These are phyloP conservation scores for Biston betularia DNA, from an alignment of 2,888 invertebrate species.

Conservation along the genomic window DNA sequence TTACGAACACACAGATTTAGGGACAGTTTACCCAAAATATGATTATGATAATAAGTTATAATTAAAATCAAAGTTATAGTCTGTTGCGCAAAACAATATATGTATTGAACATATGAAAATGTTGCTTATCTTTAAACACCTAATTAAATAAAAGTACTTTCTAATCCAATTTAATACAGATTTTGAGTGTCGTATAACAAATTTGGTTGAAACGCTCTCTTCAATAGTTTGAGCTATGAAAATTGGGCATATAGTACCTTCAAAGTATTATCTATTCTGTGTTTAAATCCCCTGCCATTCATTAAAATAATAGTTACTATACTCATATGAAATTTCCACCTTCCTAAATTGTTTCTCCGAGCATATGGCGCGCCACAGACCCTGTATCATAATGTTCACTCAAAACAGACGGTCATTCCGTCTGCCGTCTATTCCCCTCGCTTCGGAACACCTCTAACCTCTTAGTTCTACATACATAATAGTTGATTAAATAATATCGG, in stretches of 20 bases:
- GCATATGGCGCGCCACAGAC: conserved; percentile 66
- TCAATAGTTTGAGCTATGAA: background rate
- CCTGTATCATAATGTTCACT: conserved; percentile 66
- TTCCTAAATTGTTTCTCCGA: conserved; percentile 22
- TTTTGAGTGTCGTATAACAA: too few species aligned
- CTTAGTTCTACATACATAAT: too few species aligned
- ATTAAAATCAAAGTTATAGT: too few species aligned
- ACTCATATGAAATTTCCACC: background rate
- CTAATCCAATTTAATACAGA: too few species aligned
- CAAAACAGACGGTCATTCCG: conserved; percentile 79
- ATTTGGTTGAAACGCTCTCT: too few species aligned
- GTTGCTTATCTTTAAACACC: too few species aligned
- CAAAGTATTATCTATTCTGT: background rate
- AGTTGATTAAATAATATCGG: too few species aligned
- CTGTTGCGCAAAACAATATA: too few species aligned
- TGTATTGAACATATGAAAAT: too few species aligned
- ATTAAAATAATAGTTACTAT: background rate
- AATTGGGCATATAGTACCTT: background rate
- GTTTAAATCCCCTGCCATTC: background rate
- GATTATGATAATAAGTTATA: too few species aligned
- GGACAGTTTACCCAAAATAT: background rate
- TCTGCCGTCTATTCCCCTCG: conserved; percentile 55
- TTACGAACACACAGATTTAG: background rate
- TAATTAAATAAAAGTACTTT: too few species aligned
- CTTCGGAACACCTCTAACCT: background rate